Base-by-base conservation (phyloP, 2,888 invertebrate species). In the Dolichomitus sp. region DNA sequence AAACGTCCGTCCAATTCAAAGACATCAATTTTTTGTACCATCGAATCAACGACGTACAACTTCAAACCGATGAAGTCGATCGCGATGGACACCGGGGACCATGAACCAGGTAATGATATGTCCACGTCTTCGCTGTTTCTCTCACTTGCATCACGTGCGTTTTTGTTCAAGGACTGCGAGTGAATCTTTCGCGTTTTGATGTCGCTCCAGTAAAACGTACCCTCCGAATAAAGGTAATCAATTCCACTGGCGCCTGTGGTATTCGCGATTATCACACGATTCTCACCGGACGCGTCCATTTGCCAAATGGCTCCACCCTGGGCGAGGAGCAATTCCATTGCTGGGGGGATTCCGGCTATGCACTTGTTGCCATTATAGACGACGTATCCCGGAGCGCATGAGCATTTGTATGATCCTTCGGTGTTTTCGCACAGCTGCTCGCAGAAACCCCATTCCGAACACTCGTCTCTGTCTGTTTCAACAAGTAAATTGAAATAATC, bases 61-160 rank as follows among this genome's bases (percentile, higher is more conserved):
- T 99, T 99, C 93, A 98, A 97, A 0, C 98, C 98, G 57, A 99
- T 96, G 98, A 99, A 99, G 94, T 99, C 99, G 17, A 99, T 97
- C 9, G 99, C 99, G 68, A 99, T 93, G 0, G 98, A 97, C 0
- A 98, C 97, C 0, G 98, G 98, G 0, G 97, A 95, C 98, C 98
- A 98, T 0, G 97, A 97, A 0, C 97, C 98, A 0, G 98, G 96
- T 40, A 97, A 94, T 0, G 96, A 95, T 85, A 98, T 96, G 90
- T 97, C 97, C 7, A 94, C 93, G 83, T 95, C 4, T 73, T 69
- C 23, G 78, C 84, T 77, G 7, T 14, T 37, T 17, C 72, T 61
- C 6, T 6, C 4, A 4, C n/a, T 7, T 17, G 1, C 37, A 1
- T 48, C 61, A 14, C 61, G 72, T 5, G 33, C 12, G n/a, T 59